Percentiles rank a stretch among this genome's conserved stretches.
These are phyloP conservation scores for Panthera uncia DNA, from an alignment of 2,113 vertebrate genomes.

Conservation along the genomic window DNA sequence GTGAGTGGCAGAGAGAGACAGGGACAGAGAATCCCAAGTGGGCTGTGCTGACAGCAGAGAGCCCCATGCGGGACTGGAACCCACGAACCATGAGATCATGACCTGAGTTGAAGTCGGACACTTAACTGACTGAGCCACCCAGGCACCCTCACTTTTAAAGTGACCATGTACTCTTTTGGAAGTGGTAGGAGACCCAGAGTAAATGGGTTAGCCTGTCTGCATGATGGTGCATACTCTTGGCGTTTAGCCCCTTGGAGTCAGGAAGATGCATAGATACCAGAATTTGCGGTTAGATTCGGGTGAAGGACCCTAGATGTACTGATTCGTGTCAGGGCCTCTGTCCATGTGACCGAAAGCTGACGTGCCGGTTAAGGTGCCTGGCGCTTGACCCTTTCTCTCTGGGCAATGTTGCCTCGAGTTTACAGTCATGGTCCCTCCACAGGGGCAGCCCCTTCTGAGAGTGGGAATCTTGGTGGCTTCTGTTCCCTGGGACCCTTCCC, in stretches of 20 bases:
- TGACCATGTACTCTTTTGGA: not conserved
- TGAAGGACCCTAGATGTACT: not conserved
- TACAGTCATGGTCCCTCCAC: rapidly evolving
- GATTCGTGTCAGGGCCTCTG: not conserved
- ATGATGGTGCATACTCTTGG: not conserved
- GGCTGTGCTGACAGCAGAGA: not conserved
- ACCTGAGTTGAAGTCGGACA: not conserved
- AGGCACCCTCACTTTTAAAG: not conserved
- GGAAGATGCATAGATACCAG: not conserved
- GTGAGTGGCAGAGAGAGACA: too few species aligned
- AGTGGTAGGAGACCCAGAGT: not conserved
- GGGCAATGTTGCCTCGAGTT: not conserved
- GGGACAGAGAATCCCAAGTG: too few species aligned
- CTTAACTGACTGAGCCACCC: not conserved
- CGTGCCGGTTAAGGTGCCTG: not conserved
- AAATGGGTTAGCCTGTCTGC: not conserved
- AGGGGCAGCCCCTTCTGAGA: not conserved
- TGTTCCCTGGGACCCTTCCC: not conserved
- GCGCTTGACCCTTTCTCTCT: not conserved
- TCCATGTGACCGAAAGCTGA: not conserved
- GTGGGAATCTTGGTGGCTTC: not conserved
- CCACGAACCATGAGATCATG: not conserved
- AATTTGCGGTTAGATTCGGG: not conserved
- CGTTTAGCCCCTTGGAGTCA: not conserved
- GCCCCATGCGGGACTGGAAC: not conserved